A percentile compares a stretch with the other conserved stretches of the same genome.
Conservation (phyloP, 2,888 invertebrate species). For the Mylabris sibirica region DNA sequence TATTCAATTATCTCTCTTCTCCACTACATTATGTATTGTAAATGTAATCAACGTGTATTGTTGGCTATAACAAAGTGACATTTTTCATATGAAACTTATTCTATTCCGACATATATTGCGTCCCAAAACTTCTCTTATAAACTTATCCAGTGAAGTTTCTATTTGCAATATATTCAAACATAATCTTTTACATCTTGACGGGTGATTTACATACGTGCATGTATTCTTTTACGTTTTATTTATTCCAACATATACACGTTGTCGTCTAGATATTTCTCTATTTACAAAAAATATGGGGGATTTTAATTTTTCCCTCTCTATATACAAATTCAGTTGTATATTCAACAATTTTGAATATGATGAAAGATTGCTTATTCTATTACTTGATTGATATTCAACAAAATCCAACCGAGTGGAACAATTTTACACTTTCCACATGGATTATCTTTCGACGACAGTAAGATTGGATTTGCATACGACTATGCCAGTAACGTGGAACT, state of each 20-base stretch:
- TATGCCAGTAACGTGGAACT: not conserved
- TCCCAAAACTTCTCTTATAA: not conserved
- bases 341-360: conserved; percentile 2
- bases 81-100: conserved; percentile 4
- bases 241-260: not conserved
- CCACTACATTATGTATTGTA: too few species aligned
- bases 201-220: conserved; percentile 12
- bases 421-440: conserved; percentile 13
- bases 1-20: too few species aligned
- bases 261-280: not conserved
- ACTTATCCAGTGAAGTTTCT: conserved; percentile 6
- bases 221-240: not conserved
- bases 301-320: not conserved
- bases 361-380: not conserved
- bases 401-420: conserved; percentile 15
- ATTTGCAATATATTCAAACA: conserved; percentile 14
- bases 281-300: not conserved
- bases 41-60: not conserved
- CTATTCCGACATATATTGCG: not conserved
- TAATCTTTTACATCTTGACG: conserved; percentile 11
- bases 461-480: conserved; percentile 9
- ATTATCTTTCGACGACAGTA: conserved; percentile 10
- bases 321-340: not conserved
- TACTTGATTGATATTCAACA: conserved; percentile 12
- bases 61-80: not conserved